phyloP scores from a whole-genome alignment of 1,140 invertebrate genomes.

The Carcinoscorpius rotundicauda region DNA sequence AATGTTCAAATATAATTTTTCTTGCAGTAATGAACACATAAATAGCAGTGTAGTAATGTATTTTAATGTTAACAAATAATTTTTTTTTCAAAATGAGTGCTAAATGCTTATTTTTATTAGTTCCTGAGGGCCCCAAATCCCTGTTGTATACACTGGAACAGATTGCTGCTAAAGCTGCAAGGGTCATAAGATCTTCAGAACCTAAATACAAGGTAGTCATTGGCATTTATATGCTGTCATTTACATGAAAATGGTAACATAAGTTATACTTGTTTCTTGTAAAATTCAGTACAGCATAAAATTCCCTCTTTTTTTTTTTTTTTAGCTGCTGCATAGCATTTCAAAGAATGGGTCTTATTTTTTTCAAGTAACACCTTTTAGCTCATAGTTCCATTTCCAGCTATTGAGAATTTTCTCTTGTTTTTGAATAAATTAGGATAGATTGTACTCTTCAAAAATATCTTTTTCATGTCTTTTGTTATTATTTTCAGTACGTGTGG shows the following conservation, averaged over 20 bases:
- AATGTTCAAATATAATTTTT: background rate
- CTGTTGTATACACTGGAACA: conserved; percentile 12
- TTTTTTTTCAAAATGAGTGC: conserved; percentile 5
- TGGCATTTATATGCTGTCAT: too few species aligned
- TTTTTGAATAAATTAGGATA: too few species aligned
- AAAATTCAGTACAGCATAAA: conserved; percentile 11
- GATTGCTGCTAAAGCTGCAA: conserved; percentile 10
- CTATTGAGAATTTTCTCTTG: too few species aligned
- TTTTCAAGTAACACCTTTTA: background rate
- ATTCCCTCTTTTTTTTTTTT: conserved; percentile 2
- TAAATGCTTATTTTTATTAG: background rate
- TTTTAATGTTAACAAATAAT: background rate
- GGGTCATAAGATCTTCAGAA: conserved; percentile 9
- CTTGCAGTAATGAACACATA: background rate
- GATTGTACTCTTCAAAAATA: too few species aligned
- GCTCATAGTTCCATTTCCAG: conserved; percentile 3
- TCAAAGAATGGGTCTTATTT: conserved; percentile 6
- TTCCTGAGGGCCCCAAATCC: conserved; percentile 8
- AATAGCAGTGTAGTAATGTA: background rate
- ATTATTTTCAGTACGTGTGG: too few species aligned
- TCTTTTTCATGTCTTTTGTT: too few species aligned
- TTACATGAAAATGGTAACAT: too few species aligned
- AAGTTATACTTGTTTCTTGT: background rate
- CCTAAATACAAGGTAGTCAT: conserved; percentile 13
- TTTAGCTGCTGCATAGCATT: conserved; percentile 1